Evolutionary conservation across 1,140 invertebrate genomes (phyloP).

Genomic region (Drosophila equinoxialis): DNA sequence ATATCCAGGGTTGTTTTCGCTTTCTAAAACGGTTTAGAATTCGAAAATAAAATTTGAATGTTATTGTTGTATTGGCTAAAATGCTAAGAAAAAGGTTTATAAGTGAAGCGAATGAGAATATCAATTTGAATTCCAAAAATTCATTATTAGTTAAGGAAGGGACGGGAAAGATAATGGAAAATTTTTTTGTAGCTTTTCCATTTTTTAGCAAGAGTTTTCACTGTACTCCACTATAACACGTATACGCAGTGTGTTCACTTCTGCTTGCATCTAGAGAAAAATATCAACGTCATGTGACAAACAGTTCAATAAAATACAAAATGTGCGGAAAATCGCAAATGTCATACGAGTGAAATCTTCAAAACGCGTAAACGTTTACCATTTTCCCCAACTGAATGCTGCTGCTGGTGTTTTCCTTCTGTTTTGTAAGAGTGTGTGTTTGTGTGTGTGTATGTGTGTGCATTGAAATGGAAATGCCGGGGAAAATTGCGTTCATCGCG

Average conservation of each 20-base stretch:
- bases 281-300: conserved; percentile 72
- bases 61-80: too few species aligned
- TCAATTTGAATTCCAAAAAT: too few species aligned
- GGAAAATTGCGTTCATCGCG: conserved; percentile 61
- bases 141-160: too few species aligned
- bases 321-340: conserved; percentile 82
- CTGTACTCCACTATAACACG: neutral
- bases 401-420: conserved; percentile 19
- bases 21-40: too few species aligned
- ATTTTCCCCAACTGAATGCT: conserved; percentile 45
- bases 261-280: conserved; percentile 45
- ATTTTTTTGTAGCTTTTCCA: too few species aligned
- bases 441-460: conserved; percentile 32
- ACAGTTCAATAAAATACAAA: conserved; percentile 82
- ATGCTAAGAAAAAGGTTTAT: too few species aligned
- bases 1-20: too few species aligned
- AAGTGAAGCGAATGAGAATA: too few species aligned
- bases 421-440: neutral
- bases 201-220: neutral
- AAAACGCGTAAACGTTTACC: conserved; percentile 64
- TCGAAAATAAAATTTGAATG: too few species aligned
- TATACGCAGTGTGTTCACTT: conserved; percentile 13
- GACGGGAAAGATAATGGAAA: too few species aligned
- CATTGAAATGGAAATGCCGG: conserved; percentile 75
- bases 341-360: conserved; percentile 70